phyloP scores from a whole-genome alignment of 2,797 vertebrate species.

The Thamnophis elegans region DNA sequence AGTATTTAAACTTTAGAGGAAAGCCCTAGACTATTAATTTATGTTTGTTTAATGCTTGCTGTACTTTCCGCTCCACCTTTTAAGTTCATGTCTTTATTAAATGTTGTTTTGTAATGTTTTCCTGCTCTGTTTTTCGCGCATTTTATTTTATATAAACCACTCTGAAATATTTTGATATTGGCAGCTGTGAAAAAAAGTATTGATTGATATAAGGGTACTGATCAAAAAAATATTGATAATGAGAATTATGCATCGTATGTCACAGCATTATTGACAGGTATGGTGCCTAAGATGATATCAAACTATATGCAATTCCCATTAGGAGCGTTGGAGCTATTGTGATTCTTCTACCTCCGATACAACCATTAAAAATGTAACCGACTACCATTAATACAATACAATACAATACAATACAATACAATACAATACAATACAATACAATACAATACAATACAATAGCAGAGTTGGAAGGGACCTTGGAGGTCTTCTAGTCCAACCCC shows the following conservation, averaged over 20 bases:
- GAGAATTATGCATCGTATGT: neutral
- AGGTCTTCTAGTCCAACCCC: too few relatives aligned
- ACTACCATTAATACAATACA: neutral
- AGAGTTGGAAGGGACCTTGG: too few relatives aligned
- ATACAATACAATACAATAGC: too few relatives aligned
- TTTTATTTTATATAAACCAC: neutral
- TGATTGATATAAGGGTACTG: neutral
- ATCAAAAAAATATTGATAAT: neutral
- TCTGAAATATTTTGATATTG: neutral
- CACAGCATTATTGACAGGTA: neutral
- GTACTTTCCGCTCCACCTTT: neutral
- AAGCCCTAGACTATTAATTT: neutral
- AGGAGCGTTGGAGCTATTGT: neutral
- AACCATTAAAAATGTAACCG: neutral
- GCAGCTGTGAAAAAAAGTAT: neutral
- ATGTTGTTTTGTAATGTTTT: neutral
- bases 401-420: too few relatives aligned
- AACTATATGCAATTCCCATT: neutral
- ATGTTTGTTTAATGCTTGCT: neutral
- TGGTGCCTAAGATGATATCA: neutral
- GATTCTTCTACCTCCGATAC: neutral
- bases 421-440: too few relatives aligned
- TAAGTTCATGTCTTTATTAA: neutral
- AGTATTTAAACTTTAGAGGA: neutral
- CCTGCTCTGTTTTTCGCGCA: neutral